A percentile compares a stretch with the other conserved stretches of the same genome.
Evolutionary conservation across 1,140 invertebrate genomes (phyloP).

Genomic region (Cataglyphis hispanica): DNA sequence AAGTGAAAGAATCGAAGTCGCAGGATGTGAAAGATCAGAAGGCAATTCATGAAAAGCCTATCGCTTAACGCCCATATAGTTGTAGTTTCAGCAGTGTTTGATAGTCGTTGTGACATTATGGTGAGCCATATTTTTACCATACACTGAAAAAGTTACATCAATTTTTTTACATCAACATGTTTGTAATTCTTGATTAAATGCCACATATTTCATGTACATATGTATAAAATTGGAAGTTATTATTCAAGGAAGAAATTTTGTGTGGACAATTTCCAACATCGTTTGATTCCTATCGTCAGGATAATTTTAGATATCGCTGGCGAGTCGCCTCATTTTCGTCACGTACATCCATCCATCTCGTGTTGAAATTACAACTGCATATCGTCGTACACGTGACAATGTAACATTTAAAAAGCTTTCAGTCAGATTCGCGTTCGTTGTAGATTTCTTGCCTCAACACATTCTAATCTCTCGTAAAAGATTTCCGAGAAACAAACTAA

Average conservation of each 20-base stretch:
- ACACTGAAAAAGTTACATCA: neutral
- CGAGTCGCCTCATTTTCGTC: neutral
- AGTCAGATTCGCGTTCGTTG: neutral
- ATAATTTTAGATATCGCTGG: constrained; percentile 11
- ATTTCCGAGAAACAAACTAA: constrained; percentile 3
- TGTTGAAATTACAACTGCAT: constrained; percentile 27
- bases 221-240: constrained; percentile 11
- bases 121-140: constrained; percentile 31
- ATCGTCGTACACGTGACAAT: constrained; percentile 29
- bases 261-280: neutral
- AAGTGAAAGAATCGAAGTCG: neutral
- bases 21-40: neutral
- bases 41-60: constrained; percentile 55
- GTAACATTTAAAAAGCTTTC: constrained; percentile 46
- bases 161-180: neutral
- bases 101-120: constrained; percentile 71
- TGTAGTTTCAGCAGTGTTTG: constrained; percentile 73
- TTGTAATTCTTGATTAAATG: constrained; percentile 24
- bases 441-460: neutral
- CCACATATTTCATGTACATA: neutral
- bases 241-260: constrained; percentile 1
- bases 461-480: constrained; percentile 11
- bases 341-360: neutral
- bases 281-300: constrained; percentile 26
- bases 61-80: constrained; percentile 55